Percentiles rank a stretch among this genome's conserved stretches.
Evolutionary conservation across 2,113 vertebrate genomes (phyloP).

Genomic region (Ailuropoda melanoleuca): DNA sequence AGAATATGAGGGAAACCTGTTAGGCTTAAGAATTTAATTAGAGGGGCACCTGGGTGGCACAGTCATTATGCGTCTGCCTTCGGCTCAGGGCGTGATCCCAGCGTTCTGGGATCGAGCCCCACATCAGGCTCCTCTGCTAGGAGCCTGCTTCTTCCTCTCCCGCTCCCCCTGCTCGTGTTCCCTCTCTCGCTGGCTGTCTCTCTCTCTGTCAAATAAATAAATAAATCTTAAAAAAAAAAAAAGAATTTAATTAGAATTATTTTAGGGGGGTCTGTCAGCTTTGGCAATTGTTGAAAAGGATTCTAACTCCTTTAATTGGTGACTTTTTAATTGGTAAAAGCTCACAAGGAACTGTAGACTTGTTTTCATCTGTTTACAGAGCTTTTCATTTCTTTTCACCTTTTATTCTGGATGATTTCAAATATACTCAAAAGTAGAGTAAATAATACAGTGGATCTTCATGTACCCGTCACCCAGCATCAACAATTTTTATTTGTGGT

Average conservation of each 20-base stretch:
- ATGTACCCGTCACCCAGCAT: background rate
- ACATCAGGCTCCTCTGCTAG: no score
- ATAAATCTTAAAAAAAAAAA: no score
- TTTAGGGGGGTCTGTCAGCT: background rate
- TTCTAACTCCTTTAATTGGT: background rate
- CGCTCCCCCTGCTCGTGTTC: no score
- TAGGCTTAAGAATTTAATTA: background rate
- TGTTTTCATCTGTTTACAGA: background rate
- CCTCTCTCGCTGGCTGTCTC: no score
- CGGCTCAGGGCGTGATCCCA: no score
- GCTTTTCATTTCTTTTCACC: background rate
- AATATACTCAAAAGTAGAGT: background rate
- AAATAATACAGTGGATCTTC: background rate
- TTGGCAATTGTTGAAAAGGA: background rate
- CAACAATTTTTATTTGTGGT: background rate
- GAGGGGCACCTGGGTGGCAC: background rate
- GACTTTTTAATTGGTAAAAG: background rate
- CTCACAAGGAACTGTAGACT: background rate
- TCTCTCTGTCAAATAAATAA: no score
- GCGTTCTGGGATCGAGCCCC: no score
- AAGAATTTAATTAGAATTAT: background rate
- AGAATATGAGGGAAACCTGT: background rate
- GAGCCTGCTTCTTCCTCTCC: no score
- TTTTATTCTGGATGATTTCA: conserved; percentile 15
- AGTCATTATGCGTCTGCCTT: no score